Conservation (phyloP, 2,113 vertebrate genomes). For the Hystrix cristata region DNA sequence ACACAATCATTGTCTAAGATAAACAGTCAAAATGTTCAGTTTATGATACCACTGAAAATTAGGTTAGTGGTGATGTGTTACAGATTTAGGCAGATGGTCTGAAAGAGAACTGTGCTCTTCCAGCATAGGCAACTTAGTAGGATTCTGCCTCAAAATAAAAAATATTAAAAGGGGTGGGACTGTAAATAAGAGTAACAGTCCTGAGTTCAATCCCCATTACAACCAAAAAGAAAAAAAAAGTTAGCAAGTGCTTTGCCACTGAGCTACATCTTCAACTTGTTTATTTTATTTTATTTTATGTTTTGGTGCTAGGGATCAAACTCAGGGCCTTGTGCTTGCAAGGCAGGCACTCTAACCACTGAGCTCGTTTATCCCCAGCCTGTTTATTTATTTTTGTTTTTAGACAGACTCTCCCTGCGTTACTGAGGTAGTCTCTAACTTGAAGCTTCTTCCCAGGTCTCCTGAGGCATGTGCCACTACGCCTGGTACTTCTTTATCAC, state of each 20-base stretch:
- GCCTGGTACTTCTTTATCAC: neutral
- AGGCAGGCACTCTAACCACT: too few species aligned
- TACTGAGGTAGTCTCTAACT: neutral
- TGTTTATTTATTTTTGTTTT: neutral
- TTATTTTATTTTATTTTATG: neutral
- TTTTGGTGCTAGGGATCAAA: neutral
- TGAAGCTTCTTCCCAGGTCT: neutral
- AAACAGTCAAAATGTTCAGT: neutral
- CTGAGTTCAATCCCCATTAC: neutral
- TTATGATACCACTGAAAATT: conserved; percentile 26
- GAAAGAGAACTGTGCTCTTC: neutral
- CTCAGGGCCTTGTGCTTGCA: too few species aligned
- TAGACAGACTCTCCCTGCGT: neutral
- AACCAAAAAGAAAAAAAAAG: neutral
- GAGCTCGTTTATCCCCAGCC: neutral
- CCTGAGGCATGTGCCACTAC: neutral
- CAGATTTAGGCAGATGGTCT: neutral
- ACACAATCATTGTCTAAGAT: neutral
- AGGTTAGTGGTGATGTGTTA: conserved; percentile 3
- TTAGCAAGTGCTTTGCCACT: neutral
- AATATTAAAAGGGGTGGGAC: neutral
- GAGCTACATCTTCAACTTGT: neutral
- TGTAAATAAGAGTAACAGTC: neutral
- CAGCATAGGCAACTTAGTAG: neutral
- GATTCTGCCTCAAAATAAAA: neutral